Percentiles rank a stretch among this genome's conserved stretches.
Evolutionary conservation across 2,113 vertebrate species (phyloP).

Genomic region (Scopus umbretta): DNA sequence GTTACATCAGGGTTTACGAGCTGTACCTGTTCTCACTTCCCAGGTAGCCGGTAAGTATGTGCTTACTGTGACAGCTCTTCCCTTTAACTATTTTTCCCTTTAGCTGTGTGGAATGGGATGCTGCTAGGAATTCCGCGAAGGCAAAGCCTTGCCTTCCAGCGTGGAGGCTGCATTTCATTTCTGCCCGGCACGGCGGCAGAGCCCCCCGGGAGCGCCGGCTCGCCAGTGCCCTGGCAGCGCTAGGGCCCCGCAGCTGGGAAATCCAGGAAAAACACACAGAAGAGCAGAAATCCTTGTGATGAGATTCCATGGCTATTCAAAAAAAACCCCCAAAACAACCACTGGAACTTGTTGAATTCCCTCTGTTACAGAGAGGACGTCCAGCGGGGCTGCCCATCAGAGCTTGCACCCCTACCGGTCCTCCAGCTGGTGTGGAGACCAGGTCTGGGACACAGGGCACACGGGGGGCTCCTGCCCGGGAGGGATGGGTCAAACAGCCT

Average conservation of each 20-base stretch:
- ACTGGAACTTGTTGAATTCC: too few relatives aligned
- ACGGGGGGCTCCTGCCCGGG: neutral
- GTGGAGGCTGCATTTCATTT: neutral
- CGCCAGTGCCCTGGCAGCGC: too few relatives aligned
- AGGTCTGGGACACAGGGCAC: neutral
- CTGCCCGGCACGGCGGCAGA: neutral
- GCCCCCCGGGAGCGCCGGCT: neutral
- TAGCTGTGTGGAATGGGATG: neutral
- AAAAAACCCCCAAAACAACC: neutral
- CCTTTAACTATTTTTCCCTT: neutral
- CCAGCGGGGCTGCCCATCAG: neutral
- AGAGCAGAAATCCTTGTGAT: neutral
- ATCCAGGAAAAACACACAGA: neutral
- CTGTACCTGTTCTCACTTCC: neutral
- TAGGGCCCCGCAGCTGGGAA: too few relatives aligned
- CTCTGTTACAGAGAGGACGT: neutral
- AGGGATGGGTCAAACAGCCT: fast-evolving
- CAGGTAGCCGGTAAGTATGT: neutral
- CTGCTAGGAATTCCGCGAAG: neutral
- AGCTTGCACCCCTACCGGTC: neutral
- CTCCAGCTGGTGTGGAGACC: neutral
- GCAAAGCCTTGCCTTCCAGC: neutral
- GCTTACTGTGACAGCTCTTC: neutral
- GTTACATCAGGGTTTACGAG: too few relatives aligned
- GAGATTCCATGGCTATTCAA: neutral